A percentile compares a stretch with the other conserved stretches of the same genome.
Evolutionary conservation across 2,113 vertebrate genomes (phyloP).

Genomic region (Ahaetulla prasina): DNA sequence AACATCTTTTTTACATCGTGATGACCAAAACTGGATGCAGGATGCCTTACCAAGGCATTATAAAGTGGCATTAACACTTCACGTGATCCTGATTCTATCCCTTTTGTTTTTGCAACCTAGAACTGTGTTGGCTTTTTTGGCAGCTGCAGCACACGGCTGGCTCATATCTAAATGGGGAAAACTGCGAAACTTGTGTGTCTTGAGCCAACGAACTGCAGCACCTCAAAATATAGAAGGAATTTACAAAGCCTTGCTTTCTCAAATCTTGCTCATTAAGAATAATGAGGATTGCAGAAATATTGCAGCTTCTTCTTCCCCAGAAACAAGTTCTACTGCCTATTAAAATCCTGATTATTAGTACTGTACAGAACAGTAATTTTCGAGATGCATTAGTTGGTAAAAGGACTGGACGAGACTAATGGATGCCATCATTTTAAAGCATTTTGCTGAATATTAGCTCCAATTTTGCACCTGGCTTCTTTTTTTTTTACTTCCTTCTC

Average conservation of each 20-base stretch:
- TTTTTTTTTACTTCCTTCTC: not conserved
- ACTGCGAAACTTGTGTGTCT: not conserved
- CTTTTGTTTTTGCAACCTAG: too few relatives aligned
- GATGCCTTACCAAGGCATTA: too few relatives aligned
- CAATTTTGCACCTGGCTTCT: not conserved
- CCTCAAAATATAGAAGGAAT: not conserved
- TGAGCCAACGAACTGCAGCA: not conserved
- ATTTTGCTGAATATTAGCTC: not conserved
- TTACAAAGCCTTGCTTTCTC: not conserved
- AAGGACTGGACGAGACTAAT: not conserved
- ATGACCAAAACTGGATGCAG: too few relatives aligned
- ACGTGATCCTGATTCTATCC: too few relatives aligned
- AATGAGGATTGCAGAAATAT: not conserved
- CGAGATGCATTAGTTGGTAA: not conserved
- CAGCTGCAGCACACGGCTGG: too few relatives aligned
- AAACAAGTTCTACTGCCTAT: not conserved
- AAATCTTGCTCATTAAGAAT: too few relatives aligned
- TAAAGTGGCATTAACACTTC: too few relatives aligned
- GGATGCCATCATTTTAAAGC: not conserved
- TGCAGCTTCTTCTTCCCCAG: not conserved
- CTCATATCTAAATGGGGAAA: not conserved
- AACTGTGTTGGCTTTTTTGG: too few relatives aligned
- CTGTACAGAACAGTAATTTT: not conserved
- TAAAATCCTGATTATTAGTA: not conserved
- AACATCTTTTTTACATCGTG: too few relatives aligned